Evolutionary conservation across 2,888 invertebrate species (phyloP).

Genomic region (Drosophila villosipedis): DNA sequence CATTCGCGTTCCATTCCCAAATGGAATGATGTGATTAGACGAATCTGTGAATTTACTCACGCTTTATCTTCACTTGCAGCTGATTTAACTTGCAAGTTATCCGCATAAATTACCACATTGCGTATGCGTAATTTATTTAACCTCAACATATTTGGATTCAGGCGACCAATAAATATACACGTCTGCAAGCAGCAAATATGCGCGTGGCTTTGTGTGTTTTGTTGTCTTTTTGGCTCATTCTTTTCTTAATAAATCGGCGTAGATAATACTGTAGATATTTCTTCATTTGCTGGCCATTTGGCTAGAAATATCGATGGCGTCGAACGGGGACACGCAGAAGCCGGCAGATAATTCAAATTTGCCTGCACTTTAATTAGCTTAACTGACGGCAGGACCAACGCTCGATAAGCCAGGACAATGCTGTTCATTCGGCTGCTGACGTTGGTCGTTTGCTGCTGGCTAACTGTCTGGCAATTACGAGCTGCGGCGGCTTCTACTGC

Average conservation of each 20-base stretch:
- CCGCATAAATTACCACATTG: constrained; percentile 60
- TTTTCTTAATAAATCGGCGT: constrained; percentile 50
- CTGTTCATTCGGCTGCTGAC: constrained; percentile 33
- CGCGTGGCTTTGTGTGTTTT: not conserved
- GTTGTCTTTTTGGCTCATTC: constrained; percentile 16
- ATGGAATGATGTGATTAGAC: constrained; percentile 17
- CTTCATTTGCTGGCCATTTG: constrained; percentile 63
- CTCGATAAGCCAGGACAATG: constrained; percentile 31
- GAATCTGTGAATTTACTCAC: constrained; percentile 26
- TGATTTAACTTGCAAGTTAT: constrained; percentile 44
- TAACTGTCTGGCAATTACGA: constrained; percentile 65
- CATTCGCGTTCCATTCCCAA: constrained; percentile 24
- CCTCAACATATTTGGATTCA: constrained; percentile 31
- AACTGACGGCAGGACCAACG: constrained; percentile 42
- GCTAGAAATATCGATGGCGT: constrained; percentile 55
- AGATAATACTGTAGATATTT: constrained; percentile 44
- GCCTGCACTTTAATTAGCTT: constrained; percentile 78
- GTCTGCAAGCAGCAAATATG: not conserved
- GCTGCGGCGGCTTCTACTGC: not conserved
- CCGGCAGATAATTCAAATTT: constrained; percentile 71
- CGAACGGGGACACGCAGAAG: constrained; percentile 43
- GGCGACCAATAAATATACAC: constrained; percentile 30
- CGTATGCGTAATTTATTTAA: constrained; percentile 61
- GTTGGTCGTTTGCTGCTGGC: constrained; percentile 54
- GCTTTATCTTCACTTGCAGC: constrained; percentile 46